A percentile compares a stretch with the other conserved stretches of the same genome.
These are phyloP conservation scores for Mormyrus hasselquistii DNA, from an alignment of 2,797 vertebrate genomes.

Conservation along the genomic window DNA sequence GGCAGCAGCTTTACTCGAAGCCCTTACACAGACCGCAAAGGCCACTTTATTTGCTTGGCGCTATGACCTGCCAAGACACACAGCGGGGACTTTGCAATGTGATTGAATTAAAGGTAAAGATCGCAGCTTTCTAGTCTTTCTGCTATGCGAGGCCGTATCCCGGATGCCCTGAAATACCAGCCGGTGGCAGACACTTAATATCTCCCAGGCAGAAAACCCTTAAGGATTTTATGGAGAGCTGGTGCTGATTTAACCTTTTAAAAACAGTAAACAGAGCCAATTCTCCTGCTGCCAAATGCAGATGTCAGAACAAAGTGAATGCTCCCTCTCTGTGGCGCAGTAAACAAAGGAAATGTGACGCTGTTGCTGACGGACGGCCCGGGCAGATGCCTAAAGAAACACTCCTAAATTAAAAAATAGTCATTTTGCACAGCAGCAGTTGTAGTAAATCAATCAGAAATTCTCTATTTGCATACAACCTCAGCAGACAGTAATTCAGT, in stretches of 20 bases:
- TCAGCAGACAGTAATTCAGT: neutral
- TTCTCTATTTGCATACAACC: neutral
- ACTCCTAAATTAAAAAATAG: neutral
- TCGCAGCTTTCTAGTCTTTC: no score
- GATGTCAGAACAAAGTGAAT: neutral
- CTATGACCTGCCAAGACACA: neutral
- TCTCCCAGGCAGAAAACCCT: neutral
- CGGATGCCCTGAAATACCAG: neutral
- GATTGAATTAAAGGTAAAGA: neutral
- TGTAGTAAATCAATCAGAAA: neutral
- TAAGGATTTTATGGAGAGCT: neutral
- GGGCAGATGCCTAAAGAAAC: neutral
- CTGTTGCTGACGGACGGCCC: neutral
- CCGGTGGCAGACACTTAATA: neutral
- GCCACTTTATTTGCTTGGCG: neutral
- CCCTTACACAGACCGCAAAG: neutral
- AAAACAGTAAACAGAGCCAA: conserved; percentile 8
- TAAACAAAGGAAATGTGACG: neutral
- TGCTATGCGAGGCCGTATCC: neutral
- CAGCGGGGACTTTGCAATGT: neutral
- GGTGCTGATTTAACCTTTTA: neutral
- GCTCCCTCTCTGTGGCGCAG: neutral
- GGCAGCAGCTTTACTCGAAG: neutral
- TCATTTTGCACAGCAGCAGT: neutral
- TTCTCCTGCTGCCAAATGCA: neutral